Percentiles rank a stretch among this genome's conserved stretches.
phyloP scores from a whole-genome alignment of 2,113 vertebrate species.

The Numida meleagris region DNA sequence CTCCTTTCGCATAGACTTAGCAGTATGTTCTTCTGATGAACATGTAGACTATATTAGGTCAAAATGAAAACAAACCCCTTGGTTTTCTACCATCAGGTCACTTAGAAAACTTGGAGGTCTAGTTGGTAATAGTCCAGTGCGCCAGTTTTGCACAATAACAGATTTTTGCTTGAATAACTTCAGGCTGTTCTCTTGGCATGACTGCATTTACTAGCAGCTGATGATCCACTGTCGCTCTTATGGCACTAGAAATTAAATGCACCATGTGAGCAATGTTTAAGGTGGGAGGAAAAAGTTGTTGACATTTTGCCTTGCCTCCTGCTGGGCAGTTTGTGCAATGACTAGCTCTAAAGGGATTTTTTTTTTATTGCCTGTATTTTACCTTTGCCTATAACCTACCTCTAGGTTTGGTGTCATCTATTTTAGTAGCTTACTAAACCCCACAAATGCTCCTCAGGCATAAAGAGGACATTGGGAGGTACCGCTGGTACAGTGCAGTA shows the following conservation, averaged over 20 bases:
- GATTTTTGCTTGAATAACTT: constrained; percentile 55
- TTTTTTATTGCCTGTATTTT: constrained; percentile 52
- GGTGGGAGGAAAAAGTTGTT: constrained; percentile 46
- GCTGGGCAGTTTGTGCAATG: constrained; percentile 56
- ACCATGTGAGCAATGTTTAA: constrained; percentile 13
- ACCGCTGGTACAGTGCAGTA: constrained; percentile 72
- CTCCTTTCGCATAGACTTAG: constrained; percentile 29
- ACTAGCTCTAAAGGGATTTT: constrained; percentile 54
- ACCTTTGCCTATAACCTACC: constrained; percentile 75
- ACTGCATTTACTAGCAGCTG: constrained; percentile 53
- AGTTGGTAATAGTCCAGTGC: constrained; percentile 39
- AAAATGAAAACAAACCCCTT: neutral
- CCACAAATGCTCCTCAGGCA: constrained; percentile 34
- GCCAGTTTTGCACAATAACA: constrained; percentile 43
- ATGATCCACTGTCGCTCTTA: constrained; percentile 47
- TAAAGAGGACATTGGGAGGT: constrained; percentile 62
- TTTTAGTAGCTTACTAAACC: constrained; percentile 64
- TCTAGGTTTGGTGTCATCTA: constrained; percentile 73
- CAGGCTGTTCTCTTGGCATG: constrained; percentile 57
- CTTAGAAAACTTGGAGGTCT: constrained; percentile 20
- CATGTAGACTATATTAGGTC: constrained; percentile 6
- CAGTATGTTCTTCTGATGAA: constrained; percentile 54
- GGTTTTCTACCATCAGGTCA: constrained; percentile 13
- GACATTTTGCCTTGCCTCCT: constrained; percentile 38
- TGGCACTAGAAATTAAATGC: constrained; percentile 42